Percentiles rank a stretch among this genome's conserved stretches.
These are phyloP conservation scores for Galleria mellonella DNA, from an alignment of 1,140 invertebrate genomes.

Conservation along the genomic window DNA sequence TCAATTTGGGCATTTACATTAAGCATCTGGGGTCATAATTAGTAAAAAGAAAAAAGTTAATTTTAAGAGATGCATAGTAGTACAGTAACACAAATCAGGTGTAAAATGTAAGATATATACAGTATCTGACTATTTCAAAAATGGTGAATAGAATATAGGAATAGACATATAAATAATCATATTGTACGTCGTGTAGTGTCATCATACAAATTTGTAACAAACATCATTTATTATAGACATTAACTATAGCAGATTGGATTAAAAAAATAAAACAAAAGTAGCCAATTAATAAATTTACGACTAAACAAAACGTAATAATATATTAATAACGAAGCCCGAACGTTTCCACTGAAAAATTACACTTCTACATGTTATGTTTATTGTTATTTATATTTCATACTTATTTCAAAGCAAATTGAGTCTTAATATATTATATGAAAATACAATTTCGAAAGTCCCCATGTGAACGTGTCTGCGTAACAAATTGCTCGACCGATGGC, in stretches of 20 bases:
- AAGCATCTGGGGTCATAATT: too few species aligned
- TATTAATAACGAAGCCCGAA: background rate
- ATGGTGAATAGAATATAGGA: too few species aligned
- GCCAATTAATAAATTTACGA: background rate
- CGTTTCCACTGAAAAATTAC: constrained; percentile 1
- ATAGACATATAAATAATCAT: too few species aligned
- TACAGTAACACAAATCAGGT: too few species aligned
- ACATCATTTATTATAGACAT: too few species aligned
- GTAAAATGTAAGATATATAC: too few species aligned
- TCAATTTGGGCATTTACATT: too few species aligned
- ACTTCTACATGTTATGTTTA: background rate
- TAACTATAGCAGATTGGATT: background rate
- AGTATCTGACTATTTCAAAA: too few species aligned
- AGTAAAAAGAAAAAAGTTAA: too few species aligned
- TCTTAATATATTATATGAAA: constrained; percentile 20
- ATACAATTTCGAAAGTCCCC: constrained; percentile 24
- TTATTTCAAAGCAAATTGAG: constrained; percentile 29
- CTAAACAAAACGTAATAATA: background rate
- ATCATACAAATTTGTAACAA: too few species aligned
- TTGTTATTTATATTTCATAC: constrained; percentile 3
- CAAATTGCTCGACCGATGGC: constrained; percentile 22
- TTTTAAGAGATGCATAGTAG: too few species aligned
- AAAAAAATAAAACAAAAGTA: background rate
- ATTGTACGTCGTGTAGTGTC: too few species aligned
- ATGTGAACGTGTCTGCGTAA: constrained; percentile 19